These are phyloP conservation scores for Pomacea canaliculata DNA, from an alignment of 2,888 invertebrate species.

Conservation along the genomic window DNA sequence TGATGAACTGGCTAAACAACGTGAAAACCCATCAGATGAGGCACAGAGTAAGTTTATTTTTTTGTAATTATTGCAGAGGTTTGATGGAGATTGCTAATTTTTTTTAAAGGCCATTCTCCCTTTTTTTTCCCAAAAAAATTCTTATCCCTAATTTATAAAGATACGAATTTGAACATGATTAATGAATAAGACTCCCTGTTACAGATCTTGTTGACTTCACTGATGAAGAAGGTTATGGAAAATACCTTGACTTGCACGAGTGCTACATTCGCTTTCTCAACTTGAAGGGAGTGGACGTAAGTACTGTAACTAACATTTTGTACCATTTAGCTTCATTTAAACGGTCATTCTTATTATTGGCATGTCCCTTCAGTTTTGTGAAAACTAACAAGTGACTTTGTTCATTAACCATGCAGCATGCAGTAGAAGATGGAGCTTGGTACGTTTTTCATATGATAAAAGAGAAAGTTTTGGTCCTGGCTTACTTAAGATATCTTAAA, in stretches of 20 bases:
- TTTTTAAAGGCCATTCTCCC: too few relatives aligned
- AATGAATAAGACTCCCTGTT: not conserved
- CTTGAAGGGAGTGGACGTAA: constrained; percentile 92
- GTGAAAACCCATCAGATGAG: constrained; percentile 92
- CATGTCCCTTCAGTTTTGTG: too few relatives aligned
- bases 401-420: not conserved
- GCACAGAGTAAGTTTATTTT: constrained; percentile 77
- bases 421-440: not conserved
- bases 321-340: not conserved
- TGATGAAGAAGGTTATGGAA: constrained; percentile 99
- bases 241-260: constrained; percentile 96
- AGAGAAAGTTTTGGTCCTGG: too few relatives aligned
- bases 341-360: not conserved
- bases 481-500: too few relatives aligned
- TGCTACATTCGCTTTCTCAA: constrained; percentile 97
- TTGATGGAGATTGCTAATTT: too few relatives aligned
- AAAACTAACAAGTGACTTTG: too few relatives aligned
- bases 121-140: too few relatives aligned
- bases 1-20: constrained; percentile 89
- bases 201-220: constrained; percentile 89
- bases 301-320: constrained; percentile 18
- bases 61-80: not conserved
- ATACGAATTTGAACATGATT: too few relatives aligned
- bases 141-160: too few relatives aligned
- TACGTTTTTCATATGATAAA: too few relatives aligned